These are phyloP conservation scores for Leptoclinus maculatus DNA, from an alignment of 2,797 vertebrate genomes.

Conservation along the genomic window DNA sequence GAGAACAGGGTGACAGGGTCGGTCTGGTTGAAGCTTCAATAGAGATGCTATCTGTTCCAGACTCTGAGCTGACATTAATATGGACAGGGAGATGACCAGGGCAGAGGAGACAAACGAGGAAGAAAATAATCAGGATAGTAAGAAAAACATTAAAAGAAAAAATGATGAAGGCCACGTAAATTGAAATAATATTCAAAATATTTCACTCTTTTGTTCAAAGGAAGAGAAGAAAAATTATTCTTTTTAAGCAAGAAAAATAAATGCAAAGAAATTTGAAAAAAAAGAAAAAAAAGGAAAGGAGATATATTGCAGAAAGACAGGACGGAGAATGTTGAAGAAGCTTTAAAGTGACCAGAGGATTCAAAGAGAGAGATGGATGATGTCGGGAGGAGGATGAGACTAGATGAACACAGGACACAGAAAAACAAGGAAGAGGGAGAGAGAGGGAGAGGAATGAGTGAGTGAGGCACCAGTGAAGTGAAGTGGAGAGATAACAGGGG, in stretches of 20 bases:
- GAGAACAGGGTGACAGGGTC: slow-evolving; percentile 49
- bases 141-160: background rate
- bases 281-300: background rate
- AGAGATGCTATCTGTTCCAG: slow-evolving; percentile 73
- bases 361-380: slow-evolving; percentile 9
- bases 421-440: slow-evolving; percentile 2
- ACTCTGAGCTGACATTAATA: slow-evolving; percentile 42
- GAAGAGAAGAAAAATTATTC: background rate
- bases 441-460: slow-evolving; percentile 13
- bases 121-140: slow-evolving; percentile 2
- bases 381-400: slow-evolving; percentile 13
- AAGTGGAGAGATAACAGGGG: slow-evolving; percentile 47
- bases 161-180: background rate
- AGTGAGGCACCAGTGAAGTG: slow-evolving; percentile 35
- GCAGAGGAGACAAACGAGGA: slow-evolving; percentile 4
- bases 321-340: background rate
- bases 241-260: background rate
- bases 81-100: slow-evolving; percentile 5
- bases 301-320: background rate
- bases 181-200: background rate
- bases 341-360: background rate
- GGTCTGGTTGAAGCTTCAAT: slow-evolving; percentile 46
- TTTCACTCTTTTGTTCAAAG: background rate
- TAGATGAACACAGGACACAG: slow-evolving; percentile 18
- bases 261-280: background rate